Base-by-base conservation (phyloP, 1,140 invertebrate genomes). In the Ruditapes philippinarum region DNA sequence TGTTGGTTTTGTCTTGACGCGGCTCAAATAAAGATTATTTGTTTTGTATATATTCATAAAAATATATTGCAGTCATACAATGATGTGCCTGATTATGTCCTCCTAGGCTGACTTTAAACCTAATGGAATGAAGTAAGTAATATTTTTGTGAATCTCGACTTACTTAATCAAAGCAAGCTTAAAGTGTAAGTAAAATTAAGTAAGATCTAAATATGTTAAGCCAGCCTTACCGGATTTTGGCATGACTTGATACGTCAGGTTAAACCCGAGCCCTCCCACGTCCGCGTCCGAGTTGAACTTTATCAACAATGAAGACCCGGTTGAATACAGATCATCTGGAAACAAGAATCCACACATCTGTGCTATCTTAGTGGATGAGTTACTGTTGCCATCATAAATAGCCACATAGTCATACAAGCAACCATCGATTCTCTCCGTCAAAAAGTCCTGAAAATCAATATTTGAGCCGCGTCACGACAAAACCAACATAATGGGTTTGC, bases 351-450 rank as follows among this genome's bases (percentile, higher is more conserved):
- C 85, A 54, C 85, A 88, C n/a, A 68, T 9, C n/a, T 80, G 85
- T 25, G 25, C 74, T 9, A 88, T 31, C 12, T 54, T 65, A 14
- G 42, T 57, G 3, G 85, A 79, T n/a, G 57, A 25, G 22, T 68
- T 70, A 17, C 31, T 38, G 17, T 9, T 25, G 17, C 85, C 85
- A 65, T 88, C 74, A 40, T 80, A 88, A 22, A 88, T 28, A 2
- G 85, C 74, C 28, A 88, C 57, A 51, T 78, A 88, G 76, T 88
- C 85, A 54, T 88, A 88, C 1, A 57, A 9, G 38, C 85, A 88
- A 9, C 76, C 85, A 36, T n/a, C 62, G 9, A 88, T 88, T 33
- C 33, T 65, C 76, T 88, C 85, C 19, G 76, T 79, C 19, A 78
- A 38, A 36, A 88, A 88, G 40, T 88, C 85, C 85, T 88, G 74